Evolutionary conservation across 2,888 invertebrate species (phyloP).

Genomic region (Anaspis maculata): DNA sequence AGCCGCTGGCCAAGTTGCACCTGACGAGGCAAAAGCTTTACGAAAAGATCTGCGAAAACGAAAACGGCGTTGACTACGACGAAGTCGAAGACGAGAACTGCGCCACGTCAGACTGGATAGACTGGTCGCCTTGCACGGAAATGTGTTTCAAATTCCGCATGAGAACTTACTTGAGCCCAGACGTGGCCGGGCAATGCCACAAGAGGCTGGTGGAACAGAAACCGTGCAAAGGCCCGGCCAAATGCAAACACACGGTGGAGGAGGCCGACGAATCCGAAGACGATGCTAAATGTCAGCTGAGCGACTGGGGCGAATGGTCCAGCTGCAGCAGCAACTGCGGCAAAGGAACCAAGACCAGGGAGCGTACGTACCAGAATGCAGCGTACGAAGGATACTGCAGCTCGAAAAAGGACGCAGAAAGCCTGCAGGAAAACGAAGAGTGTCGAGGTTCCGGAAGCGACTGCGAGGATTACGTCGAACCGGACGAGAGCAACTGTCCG

Average conservation of each 20-base stretch:
- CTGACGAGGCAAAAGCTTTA: slow-evolving; percentile 70
- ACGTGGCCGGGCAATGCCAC: slow-evolving; percentile 10
- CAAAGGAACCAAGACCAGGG: slow-evolving; percentile 54
- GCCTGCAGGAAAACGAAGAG: slow-evolving; percentile 35
- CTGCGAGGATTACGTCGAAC: slow-evolving; percentile 1
- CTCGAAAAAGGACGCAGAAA: slow-evolving; percentile 35
- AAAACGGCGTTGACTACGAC: slow-evolving; percentile 36
- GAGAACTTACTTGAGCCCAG: slow-evolving; percentile 37
- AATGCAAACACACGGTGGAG: slow-evolving; percentile 4
- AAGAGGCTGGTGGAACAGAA: slow-evolving; percentile 42
- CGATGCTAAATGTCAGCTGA: slow-evolving; percentile 53
- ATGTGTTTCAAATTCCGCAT: slow-evolving; percentile 25
- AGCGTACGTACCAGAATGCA: slow-evolving; percentile 51
- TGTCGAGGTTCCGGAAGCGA: slow-evolving; percentile 34
- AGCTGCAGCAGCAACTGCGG: slow-evolving; percentile 63
- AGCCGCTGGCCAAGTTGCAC: slow-evolving; percentile 76
- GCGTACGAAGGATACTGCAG: slow-evolving; percentile 51
- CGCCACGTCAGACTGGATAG: slow-evolving; percentile 16
- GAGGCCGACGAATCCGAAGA: too few relatives aligned
- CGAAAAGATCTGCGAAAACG: slow-evolving; percentile 59
- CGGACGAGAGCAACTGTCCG: slow-evolving; percentile 42
- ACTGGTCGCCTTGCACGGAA: slow-evolving; percentile 42
- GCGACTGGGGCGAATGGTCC: slow-evolving; percentile 66
- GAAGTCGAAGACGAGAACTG: slow-evolving; percentile 12
- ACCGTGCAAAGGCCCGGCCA: slow-evolving; percentile 4